Conservation (phyloP, 2,113 vertebrate genomes). For the Alces alces region DNA sequence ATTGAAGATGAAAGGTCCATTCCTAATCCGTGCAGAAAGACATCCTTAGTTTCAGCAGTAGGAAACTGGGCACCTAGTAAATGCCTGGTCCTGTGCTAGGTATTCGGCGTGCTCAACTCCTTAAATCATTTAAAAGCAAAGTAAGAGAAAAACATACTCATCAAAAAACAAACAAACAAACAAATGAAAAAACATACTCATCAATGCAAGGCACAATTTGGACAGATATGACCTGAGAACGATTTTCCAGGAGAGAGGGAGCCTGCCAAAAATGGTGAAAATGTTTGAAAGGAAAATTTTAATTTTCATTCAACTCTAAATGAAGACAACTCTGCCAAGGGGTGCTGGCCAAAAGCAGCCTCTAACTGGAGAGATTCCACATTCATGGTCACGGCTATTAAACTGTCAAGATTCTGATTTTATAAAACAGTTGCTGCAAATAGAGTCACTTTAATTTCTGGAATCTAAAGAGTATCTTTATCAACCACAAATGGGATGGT, state of each 20-base stretch:
- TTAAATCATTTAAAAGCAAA: neutral
- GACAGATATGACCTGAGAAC: neutral
- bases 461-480: neutral
- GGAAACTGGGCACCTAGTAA: neutral
- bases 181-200: neutral
- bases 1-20: neutral
- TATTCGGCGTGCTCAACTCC: neutral
- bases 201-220: neutral
- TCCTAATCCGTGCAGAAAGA: neutral
- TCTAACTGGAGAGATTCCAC: neutral
- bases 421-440: neutral
- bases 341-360: neutral
- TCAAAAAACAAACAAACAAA: too few species aligned
- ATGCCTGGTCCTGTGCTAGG: neutral
- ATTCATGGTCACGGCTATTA: neutral
- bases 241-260: neutral
- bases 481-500: neutral
- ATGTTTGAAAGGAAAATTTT: conserved; percentile 5
- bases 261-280: neutral
- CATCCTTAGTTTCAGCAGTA: neutral
- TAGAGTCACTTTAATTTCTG: neutral
- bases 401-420: neutral
- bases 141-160: neutral
- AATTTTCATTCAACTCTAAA: conserved; percentile 2
- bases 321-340: neutral